Conservation (phyloP, 2,888 invertebrate species). For the Caenorhabditis auriculariae region DNA sequence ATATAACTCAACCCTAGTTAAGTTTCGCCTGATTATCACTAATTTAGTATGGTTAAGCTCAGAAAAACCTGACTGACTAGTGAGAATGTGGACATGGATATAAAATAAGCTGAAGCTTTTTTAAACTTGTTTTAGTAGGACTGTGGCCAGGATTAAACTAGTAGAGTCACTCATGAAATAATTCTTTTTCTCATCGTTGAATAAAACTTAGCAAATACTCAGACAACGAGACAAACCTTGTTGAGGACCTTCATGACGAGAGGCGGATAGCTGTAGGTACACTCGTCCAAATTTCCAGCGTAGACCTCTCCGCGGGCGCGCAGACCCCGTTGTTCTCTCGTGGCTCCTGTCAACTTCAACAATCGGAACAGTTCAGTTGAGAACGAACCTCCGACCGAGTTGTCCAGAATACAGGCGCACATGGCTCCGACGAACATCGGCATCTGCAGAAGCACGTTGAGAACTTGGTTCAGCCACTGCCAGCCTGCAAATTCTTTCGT, state of each 20-base stretch:
- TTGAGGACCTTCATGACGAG: constrained; percentile 42
- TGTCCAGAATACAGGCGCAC: constrained; percentile 59
- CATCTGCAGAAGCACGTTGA: constrained; percentile 53
- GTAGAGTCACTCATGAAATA: too few relatives aligned
- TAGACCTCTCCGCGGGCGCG: constrained; percentile 47
- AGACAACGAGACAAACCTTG: constrained; percentile 17
- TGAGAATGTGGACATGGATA: too few relatives aligned
- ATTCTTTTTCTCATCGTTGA: too few relatives aligned
- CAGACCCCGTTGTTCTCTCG: constrained; percentile 57
- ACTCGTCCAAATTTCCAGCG: constrained; percentile 37
- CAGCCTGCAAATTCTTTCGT: constrained; percentile 10
- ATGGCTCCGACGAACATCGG: constrained; percentile 63
- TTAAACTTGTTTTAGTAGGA: too few relatives aligned
- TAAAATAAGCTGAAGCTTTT: too few relatives aligned
- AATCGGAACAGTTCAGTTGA: background rate
- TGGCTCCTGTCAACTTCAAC: constrained; percentile 39
- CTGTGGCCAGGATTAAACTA: too few relatives aligned
- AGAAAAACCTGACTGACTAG: too few relatives aligned
- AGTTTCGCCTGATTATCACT: too few relatives aligned
- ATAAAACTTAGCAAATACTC: too few relatives aligned
- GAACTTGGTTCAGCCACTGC: constrained; percentile 34
- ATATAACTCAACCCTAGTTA: too few relatives aligned
- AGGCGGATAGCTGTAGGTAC: constrained; percentile 48
- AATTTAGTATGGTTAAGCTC: too few relatives aligned
- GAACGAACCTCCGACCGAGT: constrained; percentile 53